Conservation (phyloP, 2,113 vertebrate genomes). For the Nycticryphes semicollaris region DNA sequence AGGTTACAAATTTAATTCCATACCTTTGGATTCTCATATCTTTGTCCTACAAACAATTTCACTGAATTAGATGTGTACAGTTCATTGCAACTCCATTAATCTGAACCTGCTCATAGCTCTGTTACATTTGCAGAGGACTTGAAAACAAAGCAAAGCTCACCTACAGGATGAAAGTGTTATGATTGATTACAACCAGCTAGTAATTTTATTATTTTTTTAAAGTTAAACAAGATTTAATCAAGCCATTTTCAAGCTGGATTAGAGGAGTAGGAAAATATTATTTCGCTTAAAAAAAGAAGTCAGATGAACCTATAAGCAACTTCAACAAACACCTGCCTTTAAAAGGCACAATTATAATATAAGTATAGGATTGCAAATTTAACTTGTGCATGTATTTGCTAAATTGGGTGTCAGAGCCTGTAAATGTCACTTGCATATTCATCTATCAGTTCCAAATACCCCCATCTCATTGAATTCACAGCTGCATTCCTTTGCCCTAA, state of each 20-base stretch:
- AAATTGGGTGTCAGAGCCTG: background rate
- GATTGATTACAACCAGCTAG: background rate
- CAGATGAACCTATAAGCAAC: background rate
- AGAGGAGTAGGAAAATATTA: background rate
- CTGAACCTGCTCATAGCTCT: background rate
- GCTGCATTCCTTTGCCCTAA: background rate
- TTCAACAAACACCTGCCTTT: background rate
- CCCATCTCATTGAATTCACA: background rate
- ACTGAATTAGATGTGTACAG: background rate
- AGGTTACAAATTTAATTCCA: background rate
- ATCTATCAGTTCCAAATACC: background rate
- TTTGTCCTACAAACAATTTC: background rate
- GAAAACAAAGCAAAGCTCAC: background rate
- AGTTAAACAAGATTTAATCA: background rate
- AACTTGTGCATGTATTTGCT: constrained; percentile 5
- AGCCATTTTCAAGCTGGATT: background rate
- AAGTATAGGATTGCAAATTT: background rate
- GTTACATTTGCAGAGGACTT: background rate
- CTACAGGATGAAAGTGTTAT: background rate
- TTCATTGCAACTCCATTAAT: background rate
- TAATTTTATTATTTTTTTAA: background rate
- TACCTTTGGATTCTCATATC: background rate
- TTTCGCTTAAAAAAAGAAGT: background rate
- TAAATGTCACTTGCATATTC: constrained; percentile 32
- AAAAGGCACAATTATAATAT: constrained; percentile 13